Evolutionary conservation across 2,113 vertebrate genomes (phyloP), one percentile per base, ranked within the genome.

Genomic region (Indicator maculatus): DNA sequence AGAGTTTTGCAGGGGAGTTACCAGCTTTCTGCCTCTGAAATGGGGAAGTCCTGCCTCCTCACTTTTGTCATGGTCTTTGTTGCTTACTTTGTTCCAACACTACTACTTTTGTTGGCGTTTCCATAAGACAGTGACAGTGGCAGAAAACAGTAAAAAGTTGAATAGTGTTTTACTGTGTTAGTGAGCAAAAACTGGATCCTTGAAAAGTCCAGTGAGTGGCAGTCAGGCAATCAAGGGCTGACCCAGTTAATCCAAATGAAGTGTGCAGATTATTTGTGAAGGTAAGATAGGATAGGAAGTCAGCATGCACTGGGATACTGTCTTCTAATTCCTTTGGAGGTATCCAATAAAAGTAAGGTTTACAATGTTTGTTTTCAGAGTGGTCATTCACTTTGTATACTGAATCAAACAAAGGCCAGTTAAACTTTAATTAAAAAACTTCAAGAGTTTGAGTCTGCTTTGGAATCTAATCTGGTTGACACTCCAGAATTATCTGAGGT

Each of bases 31-130:
- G 83, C n/a, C 36, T 55, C 64, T 80, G 69, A 90, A 88, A 83
- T 27, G 64, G 50, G 75, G 79, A 69, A 1, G 30, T 90, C 69
- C 72, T 90, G 64, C 71, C 56, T 93, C 73, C 64, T 20, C 41
- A 44, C 39, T 86, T 86, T n/a, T 86, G 39, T 69, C 47, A 41
- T 65, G 67, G 41, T 92, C 61, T 92, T 93, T 89, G 69, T 90
- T 93, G 78, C 70, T 93, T 95, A 65, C 44, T 78, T 91, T 90
- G 82, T 90, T 93, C 52, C 64, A 88, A 44, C 69, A 56, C 76
- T 41, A 36, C 72, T 76, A 69, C 72, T 88, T 73, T 88, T 73
- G 24, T 83, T 92, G 65, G 56, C 76, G 74, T 86, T 93, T 94
- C 69, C 24, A 8, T 86, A 77, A 83, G 67, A 83, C 56, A 58